Base-by-base conservation (phyloP, 2,888 invertebrate species). In the Nemotelus pantherinus region DNA sequence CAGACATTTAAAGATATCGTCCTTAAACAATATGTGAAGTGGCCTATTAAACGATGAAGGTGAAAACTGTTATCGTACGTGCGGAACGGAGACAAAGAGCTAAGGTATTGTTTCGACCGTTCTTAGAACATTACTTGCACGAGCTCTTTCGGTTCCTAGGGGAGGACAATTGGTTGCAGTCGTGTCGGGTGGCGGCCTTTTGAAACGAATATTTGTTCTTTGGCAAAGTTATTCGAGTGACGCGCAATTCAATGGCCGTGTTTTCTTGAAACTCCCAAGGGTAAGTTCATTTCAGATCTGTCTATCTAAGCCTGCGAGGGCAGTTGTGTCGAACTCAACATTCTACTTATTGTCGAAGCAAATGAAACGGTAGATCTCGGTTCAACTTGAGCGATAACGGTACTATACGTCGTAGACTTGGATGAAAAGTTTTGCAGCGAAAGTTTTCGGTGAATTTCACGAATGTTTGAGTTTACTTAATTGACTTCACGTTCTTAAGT, bases 391-490 rank as follows among this genome's bases (percentile, higher is more conserved):
- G n/a, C n/a, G n/a, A n/a, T n/a, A n/a, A n/a, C n/a, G n/a, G n/a
- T n/a, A 25, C 25, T 25, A 25, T 25, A 25, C 25, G 25, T 25
- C 25, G 25, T 25, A 25, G 25, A 25, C 25, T 25, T 25, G 25
- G 25, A 25, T 25, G 25, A 9, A 3, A 53, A 53, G 57, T 10
- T 68, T 68, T 50, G 2, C 53, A 39, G 3, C 5, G 25, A 10
- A 39, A 68, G 10, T 39, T 41, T 53, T 55, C 44, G 53, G 68
- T 53, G 41, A 68, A 68, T 68, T 55, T 71, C 57, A n/a, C 65
- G 57, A 71, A 44, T 71, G 55, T 71, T 71, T 10, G 44, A 68
- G 68, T 68, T 68, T 53, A 44, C 53, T 50, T 68, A 68, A 53
- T 48, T 68, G 53, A 65, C 65, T 65, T 47, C 65, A 65, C 41